Evolutionary conservation across 2,797 vertebrate species (phyloP), one percentile per base, ranked within the genome.

Genomic region (Smutsia gigantea): DNA sequence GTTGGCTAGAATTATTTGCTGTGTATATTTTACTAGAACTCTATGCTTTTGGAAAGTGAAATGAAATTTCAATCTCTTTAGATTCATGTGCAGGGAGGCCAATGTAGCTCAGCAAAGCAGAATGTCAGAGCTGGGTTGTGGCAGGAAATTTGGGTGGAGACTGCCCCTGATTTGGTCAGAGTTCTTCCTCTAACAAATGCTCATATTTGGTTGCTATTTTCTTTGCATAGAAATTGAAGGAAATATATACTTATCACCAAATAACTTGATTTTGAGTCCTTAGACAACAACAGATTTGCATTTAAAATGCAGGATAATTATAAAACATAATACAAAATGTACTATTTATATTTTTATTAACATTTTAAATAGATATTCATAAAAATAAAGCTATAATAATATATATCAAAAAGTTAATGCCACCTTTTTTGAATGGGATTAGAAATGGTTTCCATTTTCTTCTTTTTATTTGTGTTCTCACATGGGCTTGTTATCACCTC

Each of bases 381-480:
- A 94, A 86, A 46, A 88, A 34, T 90, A 83, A 94, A 27, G 55
- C 21, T 68, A 29, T 37, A 55, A 7, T 49, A 31, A 78, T 75
- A 63, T 39, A 95, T 72, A 78, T 9, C 1, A 29, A 85, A 77
- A 85, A 21, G 31, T 75, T 88, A 82, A 63, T 9, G 25, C n/a
- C n/a, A 49, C 71, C 21, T 42, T 69, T 83, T 95, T 61, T 77
- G 19, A 87, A 5, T n/a, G 18, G 64, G 10, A 15, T 59, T 81
- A 83, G 53, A 93, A 93, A 93, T 85, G 0, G 87, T 83, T 93
- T 90, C 5, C 7, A 59, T 64, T 89, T 63, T 79, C 31, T 55
- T 66, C 18, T 75, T 87, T 90, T 84, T 68, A 27, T 72, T 31
- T 82, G 8, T 34, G 51, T 88, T 79, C 90, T 90, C 15, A 82